Conservation (phyloP, 2,888 invertebrate genomes). For the Balanococcus diminutus region DNA sequence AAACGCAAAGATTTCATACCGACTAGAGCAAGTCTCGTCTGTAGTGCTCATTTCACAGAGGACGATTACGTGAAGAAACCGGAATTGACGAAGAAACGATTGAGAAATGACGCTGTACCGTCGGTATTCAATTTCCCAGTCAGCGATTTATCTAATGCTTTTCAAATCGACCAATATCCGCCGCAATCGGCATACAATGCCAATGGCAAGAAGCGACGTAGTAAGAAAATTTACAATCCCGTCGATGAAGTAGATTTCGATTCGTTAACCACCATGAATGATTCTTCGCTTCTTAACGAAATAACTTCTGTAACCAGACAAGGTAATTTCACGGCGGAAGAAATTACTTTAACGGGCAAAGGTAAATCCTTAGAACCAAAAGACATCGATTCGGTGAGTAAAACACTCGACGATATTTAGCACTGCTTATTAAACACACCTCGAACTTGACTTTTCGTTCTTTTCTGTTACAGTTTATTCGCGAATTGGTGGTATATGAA, state of each 20-base stretch:
- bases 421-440: no score
- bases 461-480: not conserved
- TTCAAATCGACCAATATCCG: not conserved
- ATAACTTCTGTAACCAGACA: not conserved
- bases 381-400: slow-evolving; percentile 22
- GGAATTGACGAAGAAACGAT: slow-evolving; percentile 16
- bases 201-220: not conserved
- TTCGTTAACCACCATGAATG: not conserved
- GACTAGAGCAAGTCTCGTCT: slow-evolving; percentile 47
- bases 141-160: not conserved
- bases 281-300: not conserved
- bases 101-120: slow-evolving; percentile 21
- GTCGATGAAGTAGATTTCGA: not conserved
- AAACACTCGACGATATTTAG: no score
- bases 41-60: slow-evolving; percentile 52
- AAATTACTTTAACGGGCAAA: not conserved
- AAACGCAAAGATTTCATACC: slow-evolving; percentile 42
- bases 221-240: slow-evolving; percentile 9
- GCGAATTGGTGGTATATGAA: slow-evolving; percentile 36
- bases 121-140: slow-evolving; percentile 45
- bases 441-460: not conserved
- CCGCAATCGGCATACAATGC: not conserved
- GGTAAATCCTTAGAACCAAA: slow-evolving; percentile 19
- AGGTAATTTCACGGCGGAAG: not conserved
- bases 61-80: slow-evolving; percentile 48